Evolutionary conservation across 35 echinoderm and acorn worm genomes (phyloP), one percentile per base, ranked within the genome.

Genomic region (Stichopus chloronotus): DNA sequence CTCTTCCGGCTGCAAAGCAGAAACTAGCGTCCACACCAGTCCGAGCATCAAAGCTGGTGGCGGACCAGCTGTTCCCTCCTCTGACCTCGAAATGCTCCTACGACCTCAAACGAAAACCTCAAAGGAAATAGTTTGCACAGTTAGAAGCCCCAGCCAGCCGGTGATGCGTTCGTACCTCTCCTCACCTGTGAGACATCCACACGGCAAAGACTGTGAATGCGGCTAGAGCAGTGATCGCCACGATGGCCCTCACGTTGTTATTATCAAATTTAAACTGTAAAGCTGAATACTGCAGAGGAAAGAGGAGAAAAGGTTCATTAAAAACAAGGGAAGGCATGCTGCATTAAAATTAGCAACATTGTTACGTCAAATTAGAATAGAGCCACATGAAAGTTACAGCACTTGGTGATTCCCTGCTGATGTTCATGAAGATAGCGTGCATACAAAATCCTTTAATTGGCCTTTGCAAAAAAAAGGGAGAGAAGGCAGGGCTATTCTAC

Each of bases 211-310:
- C 82, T 57, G 82, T 85, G 57, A 85, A 23, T 19, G 82, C 55
- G 5, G 82, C 82, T 16, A 85, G 22, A 14, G 82, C 82, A 8
- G 82, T 17, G 24, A 85, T 85, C 5, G 57, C 82, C 5, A 55
- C 82, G 82, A 85, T 85, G 10, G 82, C 82, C 22, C 52, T 58
- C 19, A 85, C 82, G 14, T 85, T 85, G 55, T 85, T 85, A 55
- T 85, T 85, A 5, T 85, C 82, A 85, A 85, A 85, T 85, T 19
- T 85, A 58, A 85, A 85, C 20, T 53, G 56, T 58, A 85, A 85
- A 6, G 82, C 82, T 85, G 82, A 85, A 85, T 85, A 85, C 82
- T 85, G 82, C 6, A 58, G 4, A 83, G 52, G 14, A 56, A 79
- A 25, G 7, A 52, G 9, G 14, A 81, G 4, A 81, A 52, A 81